Conservation (phyloP, 2,888 invertebrate genomes). For the Drosophila phalerata region DNA sequence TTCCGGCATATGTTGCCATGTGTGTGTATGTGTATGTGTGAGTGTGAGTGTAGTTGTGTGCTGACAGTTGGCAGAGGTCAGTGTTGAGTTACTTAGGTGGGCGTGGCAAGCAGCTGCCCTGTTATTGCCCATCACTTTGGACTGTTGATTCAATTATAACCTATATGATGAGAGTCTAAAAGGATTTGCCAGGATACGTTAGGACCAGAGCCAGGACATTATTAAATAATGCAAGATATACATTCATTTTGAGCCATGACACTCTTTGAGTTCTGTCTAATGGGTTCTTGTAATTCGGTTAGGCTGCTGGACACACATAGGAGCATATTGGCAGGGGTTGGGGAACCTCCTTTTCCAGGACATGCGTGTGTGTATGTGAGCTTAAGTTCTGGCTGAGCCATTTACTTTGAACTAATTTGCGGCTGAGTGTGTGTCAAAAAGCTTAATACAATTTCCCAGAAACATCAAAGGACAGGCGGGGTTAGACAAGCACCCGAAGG, state of each 20-base stretch:
- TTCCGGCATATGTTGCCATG: constrained; percentile 51
- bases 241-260: constrained; percentile 39
- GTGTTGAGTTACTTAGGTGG: constrained; percentile 21
- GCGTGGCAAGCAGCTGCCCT: constrained; percentile 34
- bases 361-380: constrained; percentile 14
- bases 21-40: constrained; percentile 5
- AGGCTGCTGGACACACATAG: constrained; percentile 19
- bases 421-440: constrained; percentile 34
- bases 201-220: constrained; percentile 37
- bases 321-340: not conserved
- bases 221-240: constrained; percentile 65
- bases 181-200: constrained; percentile 59
- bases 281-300: constrained; percentile 72
- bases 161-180: constrained; percentile 62
- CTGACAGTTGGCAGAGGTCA: constrained; percentile 57
- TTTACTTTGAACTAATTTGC: constrained; percentile 71
- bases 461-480: constrained; percentile 41
- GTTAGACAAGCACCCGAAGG: constrained; percentile 13
- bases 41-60: constrained; percentile 5
- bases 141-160: constrained; percentile 71
- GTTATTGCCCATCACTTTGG: constrained; percentile 19
- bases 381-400: constrained; percentile 16
- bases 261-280: constrained; percentile 52
- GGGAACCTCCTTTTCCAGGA: constrained; percentile 21
- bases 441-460: constrained; percentile 58